Percentiles rank a stretch among this genome's conserved stretches.
These are phyloP conservation scores for Lepidonotus clava DNA, from an alignment of 2,888 invertebrate genomes.

Conservation along the genomic window DNA sequence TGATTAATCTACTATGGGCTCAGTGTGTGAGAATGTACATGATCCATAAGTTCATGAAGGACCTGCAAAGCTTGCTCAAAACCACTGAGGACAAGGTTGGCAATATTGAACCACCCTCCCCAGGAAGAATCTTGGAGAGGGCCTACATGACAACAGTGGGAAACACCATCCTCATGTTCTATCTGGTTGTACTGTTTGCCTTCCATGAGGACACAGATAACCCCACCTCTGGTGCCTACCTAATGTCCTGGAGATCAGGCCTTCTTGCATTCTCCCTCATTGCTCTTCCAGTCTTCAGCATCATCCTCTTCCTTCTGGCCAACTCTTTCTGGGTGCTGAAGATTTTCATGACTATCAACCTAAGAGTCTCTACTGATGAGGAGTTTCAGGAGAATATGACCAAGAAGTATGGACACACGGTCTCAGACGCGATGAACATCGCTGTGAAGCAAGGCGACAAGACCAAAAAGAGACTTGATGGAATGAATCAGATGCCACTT, in stretches of 20 bases:
- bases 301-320: constrained; percentile 58
- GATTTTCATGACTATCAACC: constrained; percentile 58
- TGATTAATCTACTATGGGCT: constrained; percentile 53
- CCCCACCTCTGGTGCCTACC: neutral
- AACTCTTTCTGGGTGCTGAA: constrained; percentile 61
- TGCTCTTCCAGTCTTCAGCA: constrained; percentile 58
- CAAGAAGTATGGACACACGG: constrained; percentile 53
- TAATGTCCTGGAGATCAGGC: constrained; percentile 41
- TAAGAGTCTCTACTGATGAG: constrained; percentile 41
- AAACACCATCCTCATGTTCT: constrained; percentile 55
- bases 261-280: constrained; percentile 55
- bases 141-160: constrained; percentile 58
- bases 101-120: neutral
- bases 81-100: neutral
- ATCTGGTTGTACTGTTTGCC: constrained; percentile 53
- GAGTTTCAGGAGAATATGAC: constrained; percentile 50
- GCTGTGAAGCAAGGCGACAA: constrained; percentile 39
- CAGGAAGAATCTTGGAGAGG: constrained; percentile 50
- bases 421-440: constrained; percentile 52
- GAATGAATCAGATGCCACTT: constrained; percentile 27
- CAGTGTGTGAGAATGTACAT: constrained; percentile 58
- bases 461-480: constrained; percentile 48
- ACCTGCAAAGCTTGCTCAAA: constrained; percentile 44
- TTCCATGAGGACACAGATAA: constrained; percentile 60
- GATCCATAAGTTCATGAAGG: constrained; percentile 57